Evolutionary conservation across 1,140 invertebrate genomes (phyloP), one percentile per base, ranked within the genome.

Genomic region (Drosophila nikananu): DNA sequence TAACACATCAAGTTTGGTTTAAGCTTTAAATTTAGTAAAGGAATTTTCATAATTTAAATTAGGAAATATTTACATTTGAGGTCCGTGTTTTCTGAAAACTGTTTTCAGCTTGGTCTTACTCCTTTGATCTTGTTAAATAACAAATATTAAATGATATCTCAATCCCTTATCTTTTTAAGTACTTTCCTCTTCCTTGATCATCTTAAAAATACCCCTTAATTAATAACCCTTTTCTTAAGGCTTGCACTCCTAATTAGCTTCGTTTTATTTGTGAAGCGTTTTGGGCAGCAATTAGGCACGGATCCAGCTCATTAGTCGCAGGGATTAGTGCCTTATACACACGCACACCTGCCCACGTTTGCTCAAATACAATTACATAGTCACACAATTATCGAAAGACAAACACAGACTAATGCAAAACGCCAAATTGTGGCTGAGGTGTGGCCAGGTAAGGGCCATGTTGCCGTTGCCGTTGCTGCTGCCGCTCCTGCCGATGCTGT

Each of bases 331-430:
- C 52, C 42, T 48, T 25, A 23, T 12, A 15, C 19, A 75, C 54
- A 75, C 60, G n/a, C 49, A 70, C 49, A 65, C 37, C 30, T 54
- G 77, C 68, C 17, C 64, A 67, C 64, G 55, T 73, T 73, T 73
- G 70, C 49, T 73, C 55, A 87, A 89, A 87, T 83, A 87, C 84
- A 89, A 89, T 89, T 87, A 89, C 77, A 87, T 90, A 89, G 81
- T 86, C 81, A 89, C 67, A 90, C 84, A 89, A 89, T 90, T 89
- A 87, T 89, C 73, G 58, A 70, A 81, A 81, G 84, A 87, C 81
- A 87, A 87, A 83, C 77, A 83, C 55, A 73, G 83, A 77, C 83
- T 87, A 87, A 87, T 83, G 80, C 83, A 76, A 83, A 89, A 75
- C 77, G 84, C 80, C 83, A 83, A 83, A 87, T 83, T 87, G 77